phyloP scores from a whole-genome alignment of 2,888 invertebrate species.

The Monopis laevigella region DNA sequence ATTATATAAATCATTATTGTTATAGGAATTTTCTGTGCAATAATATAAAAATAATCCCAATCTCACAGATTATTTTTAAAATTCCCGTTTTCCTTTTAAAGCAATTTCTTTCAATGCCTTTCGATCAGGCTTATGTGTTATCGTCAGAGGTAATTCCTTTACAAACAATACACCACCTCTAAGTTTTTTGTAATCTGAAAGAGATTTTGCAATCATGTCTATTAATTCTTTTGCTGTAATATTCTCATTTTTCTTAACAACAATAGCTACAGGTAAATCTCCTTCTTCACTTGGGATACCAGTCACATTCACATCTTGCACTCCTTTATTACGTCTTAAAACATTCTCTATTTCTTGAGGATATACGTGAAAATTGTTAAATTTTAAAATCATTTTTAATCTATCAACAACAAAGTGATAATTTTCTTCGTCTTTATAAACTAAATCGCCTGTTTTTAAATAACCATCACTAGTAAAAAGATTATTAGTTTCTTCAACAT shows the following conservation, averaged over 20 bases:
- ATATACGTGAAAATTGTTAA: neutral
- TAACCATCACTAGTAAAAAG: slow-evolving; percentile 33
- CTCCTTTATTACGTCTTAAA: neutral
- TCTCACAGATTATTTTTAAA: neutral
- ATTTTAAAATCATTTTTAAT: slow-evolving; percentile 1
- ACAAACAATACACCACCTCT: slow-evolving; percentile 5
- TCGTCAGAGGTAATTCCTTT: neutral
- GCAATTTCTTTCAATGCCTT: neutral
- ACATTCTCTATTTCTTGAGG: slow-evolving; percentile 3
- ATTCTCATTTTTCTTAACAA: neutral
- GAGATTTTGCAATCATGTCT: neutral
- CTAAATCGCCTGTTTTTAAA: slow-evolving; percentile 35
- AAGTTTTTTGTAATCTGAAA: slow-evolving; percentile 1
- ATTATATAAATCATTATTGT: too few relatives aligned
- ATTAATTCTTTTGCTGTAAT: neutral
- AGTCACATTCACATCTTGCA: neutral
- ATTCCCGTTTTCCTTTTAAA: neutral
- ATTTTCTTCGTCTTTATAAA: slow-evolving; percentile 29
- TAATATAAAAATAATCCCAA: too few relatives aligned
- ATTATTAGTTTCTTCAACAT: slow-evolving; percentile 29
- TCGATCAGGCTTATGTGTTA: neutral
- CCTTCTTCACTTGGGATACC: slow-evolving; percentile 1
- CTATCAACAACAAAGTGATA: slow-evolving; percentile 29
- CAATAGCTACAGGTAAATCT: neutral
- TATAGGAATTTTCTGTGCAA: too few relatives aligned